Conservation (phyloP, 53 echinoderm and acorn worm species). For the Patiria pectinifera region DNA sequence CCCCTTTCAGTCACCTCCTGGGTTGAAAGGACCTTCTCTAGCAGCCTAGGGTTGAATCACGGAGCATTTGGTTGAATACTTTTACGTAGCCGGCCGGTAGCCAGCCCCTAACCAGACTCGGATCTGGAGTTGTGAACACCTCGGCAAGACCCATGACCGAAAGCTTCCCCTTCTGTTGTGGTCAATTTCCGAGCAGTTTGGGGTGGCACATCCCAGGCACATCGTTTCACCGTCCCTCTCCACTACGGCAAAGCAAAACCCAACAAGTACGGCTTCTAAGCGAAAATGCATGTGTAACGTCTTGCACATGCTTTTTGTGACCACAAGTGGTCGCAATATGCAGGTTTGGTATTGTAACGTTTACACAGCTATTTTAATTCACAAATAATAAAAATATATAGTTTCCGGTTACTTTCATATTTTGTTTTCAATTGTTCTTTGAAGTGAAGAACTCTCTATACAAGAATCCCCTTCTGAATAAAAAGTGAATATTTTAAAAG, state of each 20-base stretch:
- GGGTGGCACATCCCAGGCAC: slow-evolving; percentile 41
- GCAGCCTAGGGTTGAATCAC: no score
- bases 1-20: not conserved
- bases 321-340: no score
- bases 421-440: no score
- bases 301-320: not conserved
- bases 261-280: not conserved
- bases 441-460: no score
- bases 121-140: slow-evolving; percentile 25
- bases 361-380: no score
- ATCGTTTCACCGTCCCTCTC: not conserved
- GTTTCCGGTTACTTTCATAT: no score
- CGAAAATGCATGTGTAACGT: not conserved
- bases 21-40: not conserved
- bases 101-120: slow-evolving; percentile 29
- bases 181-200: slow-evolving; percentile 38
- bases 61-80: not conserved
- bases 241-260: not conserved
- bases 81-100: not conserved
- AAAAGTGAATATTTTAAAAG: no score
- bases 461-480: no score
- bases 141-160: slow-evolving; percentile 24
- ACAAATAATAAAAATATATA: no score
- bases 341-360: no score
- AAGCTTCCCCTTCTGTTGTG: slow-evolving; percentile 39